Evolutionary conservation across 1,140 invertebrate species (phyloP).

Genomic region (Aphaenogaster ashmeadi): DNA sequence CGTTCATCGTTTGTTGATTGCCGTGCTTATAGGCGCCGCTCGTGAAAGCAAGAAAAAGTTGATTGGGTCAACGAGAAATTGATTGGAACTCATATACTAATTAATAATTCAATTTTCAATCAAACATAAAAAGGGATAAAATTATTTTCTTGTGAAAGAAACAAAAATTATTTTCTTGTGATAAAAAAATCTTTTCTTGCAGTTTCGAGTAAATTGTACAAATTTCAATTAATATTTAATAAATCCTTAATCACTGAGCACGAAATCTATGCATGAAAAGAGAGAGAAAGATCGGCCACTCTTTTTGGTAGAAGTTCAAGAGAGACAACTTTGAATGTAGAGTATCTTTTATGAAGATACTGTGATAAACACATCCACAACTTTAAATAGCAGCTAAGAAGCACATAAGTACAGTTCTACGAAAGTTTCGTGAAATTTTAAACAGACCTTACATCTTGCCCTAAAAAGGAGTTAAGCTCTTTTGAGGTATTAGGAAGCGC

Average conservation of each 20-base stretch:
- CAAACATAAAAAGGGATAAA: background rate
- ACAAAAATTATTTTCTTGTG: background rate
- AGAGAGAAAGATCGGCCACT: background rate
- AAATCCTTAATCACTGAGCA: background rate
- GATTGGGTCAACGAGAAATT: background rate
- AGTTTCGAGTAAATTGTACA: background rate
- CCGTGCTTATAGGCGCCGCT: background rate
- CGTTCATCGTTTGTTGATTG: background rate
- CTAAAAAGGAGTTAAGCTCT: slow-evolving; percentile 46
- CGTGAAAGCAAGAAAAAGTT: background rate
- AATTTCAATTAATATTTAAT: background rate
- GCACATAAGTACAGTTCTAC: slow-evolving; percentile 26
- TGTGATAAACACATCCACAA: slow-evolving; percentile 15
- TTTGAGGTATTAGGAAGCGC: slow-evolving; percentile 40
- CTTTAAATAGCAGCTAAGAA: slow-evolving; percentile 26
- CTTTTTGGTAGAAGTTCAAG: background rate
- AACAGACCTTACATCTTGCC: slow-evolving; percentile 16
- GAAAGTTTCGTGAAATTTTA: slow-evolving; percentile 59
- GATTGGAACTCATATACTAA: background rate
- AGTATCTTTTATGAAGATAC: slow-evolving; percentile 32
- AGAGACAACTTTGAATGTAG: background rate
- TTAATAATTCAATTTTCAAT: slow-evolving; percentile 3
- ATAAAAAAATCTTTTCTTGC: background rate
- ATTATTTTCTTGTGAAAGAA: background rate
- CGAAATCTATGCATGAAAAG: background rate